Evolutionary conservation across 2,113 vertebrate species (phyloP).

Genomic region (Notarius lentiginosus): DNA sequence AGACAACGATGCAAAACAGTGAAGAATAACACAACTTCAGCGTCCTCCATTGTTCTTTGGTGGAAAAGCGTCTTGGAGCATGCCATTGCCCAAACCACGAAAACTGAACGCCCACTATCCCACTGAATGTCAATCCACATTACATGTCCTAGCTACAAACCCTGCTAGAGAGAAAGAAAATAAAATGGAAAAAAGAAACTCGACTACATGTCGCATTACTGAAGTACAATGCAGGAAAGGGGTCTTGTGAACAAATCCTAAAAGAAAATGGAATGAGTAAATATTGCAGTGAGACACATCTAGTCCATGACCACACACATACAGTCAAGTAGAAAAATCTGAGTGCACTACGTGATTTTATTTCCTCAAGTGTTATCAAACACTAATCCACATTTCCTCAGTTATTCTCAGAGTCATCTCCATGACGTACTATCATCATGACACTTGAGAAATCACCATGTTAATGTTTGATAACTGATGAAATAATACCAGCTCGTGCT

Average conservation of each 20-base stretch:
- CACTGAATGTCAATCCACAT: neutral
- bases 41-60: neutral
- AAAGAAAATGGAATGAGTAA: neutral
- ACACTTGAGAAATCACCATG: neutral
- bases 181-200: neutral
- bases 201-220: neutral
- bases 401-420: neutral
- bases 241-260: neutral
- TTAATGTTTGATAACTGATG: neutral
- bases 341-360: neutral
- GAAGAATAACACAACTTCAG: neutral
- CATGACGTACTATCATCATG: neutral
- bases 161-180: neutral
- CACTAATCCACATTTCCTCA: too few species aligned
- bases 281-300: neutral
- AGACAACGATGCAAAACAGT: neutral
- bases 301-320: neutral
- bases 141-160: neutral
- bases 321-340: conserved; percentile 17
- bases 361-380: neutral
- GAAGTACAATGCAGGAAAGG: neutral
- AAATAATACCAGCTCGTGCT: neutral
- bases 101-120: neutral
- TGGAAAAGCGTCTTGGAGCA: neutral
- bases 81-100: neutral